A percentile compares a stretch with the other conserved stretches of the same genome.
Evolutionary conservation across 2,113 vertebrate species (phyloP).

Genomic region (Athene cunicularia): DNA sequence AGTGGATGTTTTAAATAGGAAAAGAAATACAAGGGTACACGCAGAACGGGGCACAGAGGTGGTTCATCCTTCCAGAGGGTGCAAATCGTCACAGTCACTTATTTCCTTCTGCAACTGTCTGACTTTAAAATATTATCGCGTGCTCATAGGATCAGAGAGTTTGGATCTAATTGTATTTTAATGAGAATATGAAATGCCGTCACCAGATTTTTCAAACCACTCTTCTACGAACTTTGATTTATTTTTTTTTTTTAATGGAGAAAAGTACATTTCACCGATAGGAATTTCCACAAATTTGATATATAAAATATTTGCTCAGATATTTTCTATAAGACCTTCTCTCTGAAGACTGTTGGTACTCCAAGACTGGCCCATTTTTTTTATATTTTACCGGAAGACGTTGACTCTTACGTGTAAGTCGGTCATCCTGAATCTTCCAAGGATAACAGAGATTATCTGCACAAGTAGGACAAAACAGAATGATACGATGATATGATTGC

Average conservation of each 20-base stretch:
- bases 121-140: neutral
- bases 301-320: neutral
- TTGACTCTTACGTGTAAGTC: neutral
- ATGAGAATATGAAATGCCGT: neutral
- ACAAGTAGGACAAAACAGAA: neutral
- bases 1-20: neutral
- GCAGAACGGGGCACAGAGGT: too few species aligned
- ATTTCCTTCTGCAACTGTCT: neutral
- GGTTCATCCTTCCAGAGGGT: neutral
- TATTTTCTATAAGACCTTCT: neutral
- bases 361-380: neutral
- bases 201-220: neutral
- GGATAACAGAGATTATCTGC: neutral
- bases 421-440: neutral
- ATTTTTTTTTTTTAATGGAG: neutral
- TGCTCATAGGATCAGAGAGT: neutral
- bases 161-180: neutral
- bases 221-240: neutral
- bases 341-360: neutral
- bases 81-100: rapidly evolving
- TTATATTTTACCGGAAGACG: neutral
- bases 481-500: neutral
- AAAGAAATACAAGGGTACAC: rapidly evolving
- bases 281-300: neutral
- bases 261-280: neutral